Evolutionary conservation across 2,888 invertebrate species (phyloP), one percentile per base, ranked within the genome.

Genomic region (Caenorhabditis sp.): DNA sequence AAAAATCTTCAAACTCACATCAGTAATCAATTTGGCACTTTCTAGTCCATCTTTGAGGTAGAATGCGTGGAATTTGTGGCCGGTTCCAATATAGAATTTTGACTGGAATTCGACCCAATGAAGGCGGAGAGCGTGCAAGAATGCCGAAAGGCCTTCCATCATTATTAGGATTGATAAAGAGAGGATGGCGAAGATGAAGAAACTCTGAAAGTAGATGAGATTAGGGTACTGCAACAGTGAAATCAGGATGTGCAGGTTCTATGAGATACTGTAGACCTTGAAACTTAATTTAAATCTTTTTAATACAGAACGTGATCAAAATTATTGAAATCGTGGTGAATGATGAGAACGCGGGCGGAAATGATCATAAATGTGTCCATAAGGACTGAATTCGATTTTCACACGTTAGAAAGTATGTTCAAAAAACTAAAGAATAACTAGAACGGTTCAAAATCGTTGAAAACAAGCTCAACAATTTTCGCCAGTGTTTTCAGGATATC

Each of bases 91-190:
- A 89, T 99, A 97, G 90, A 99, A 97, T 89, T 97, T 99, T 90
- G 94, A 95, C 90, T 97, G 96, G 91, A 97, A 97, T 90, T 97
- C 97, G 79, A 97, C 97, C 86, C 86, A 86, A 61, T 86, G 86
- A 56, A 86, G 82, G 78, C 86, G 84, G 21, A 86, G 84, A 10
- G 86, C 83, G 78, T 86, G 99, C 83, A 99, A 91, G 91, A 99
- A 99, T 65, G 99, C 99, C 36, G 97, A 97, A 36, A 99, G 91
- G 4, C 99, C 99, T 91, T 99, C 99, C 99, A 99, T 99, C 59
- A 97, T 91, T 70, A 99, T 94, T 43, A 99, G 92, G 89, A 99
- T 96, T 86, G 94, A 93, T 53, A 99, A 91, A 54, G 97, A 97
- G 79, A 99, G 92, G 14, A 85, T 76, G 14, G 94, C 93, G 95